Conservation (phyloP, 1,140 invertebrate genomes). For the Caenorhabditis inopinata region DNA sequence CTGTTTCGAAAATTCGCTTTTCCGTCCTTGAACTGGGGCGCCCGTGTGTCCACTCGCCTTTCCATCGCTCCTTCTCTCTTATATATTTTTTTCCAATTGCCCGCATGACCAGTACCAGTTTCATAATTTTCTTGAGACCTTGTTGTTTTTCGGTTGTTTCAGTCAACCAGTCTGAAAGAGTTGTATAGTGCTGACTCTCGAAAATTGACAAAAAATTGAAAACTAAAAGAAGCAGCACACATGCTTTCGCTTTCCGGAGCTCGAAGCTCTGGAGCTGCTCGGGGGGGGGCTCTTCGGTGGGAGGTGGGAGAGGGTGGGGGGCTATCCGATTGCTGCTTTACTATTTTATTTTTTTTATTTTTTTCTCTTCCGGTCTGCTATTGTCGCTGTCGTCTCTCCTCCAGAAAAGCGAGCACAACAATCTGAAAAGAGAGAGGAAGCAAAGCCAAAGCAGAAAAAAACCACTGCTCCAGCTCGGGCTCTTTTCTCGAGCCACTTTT, state of each 20-base stretch:
- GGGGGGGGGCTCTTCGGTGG: too few relatives aligned
- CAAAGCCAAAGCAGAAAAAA: constrained; percentile 1
- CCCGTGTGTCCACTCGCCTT: constrained; percentile 15
- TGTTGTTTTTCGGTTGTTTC: neutral
- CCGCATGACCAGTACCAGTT: constrained; percentile 14
- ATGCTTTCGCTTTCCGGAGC: constrained; percentile 14
- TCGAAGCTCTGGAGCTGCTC: neutral
- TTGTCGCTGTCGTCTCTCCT: neutral
- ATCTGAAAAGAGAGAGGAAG: constrained; percentile 16
- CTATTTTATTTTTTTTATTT: constrained; percentile 30
- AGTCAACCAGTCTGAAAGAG: neutral
- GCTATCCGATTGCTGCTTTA: constrained; percentile 32
- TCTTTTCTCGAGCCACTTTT: constrained; percentile 1
- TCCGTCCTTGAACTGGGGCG: constrained; percentile 20
- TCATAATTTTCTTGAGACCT: neutral
- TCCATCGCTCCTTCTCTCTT: neutral
- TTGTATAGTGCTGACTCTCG: constrained; percentile 20
- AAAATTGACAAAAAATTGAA: neutral
- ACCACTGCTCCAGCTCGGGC: constrained; percentile 13
- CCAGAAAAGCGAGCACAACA: constrained; percentile 28
- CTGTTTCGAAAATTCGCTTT: constrained; percentile 30
- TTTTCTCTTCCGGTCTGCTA: neutral
- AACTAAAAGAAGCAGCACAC: constrained; percentile 14
- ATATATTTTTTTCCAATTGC: neutral
- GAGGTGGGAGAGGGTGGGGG: too few relatives aligned